A percentile compares a stretch with the other conserved stretches of the same genome.
phyloP scores from a whole-genome alignment of 2,797 vertebrate species.

The Sebastes trivittatus region DNA sequence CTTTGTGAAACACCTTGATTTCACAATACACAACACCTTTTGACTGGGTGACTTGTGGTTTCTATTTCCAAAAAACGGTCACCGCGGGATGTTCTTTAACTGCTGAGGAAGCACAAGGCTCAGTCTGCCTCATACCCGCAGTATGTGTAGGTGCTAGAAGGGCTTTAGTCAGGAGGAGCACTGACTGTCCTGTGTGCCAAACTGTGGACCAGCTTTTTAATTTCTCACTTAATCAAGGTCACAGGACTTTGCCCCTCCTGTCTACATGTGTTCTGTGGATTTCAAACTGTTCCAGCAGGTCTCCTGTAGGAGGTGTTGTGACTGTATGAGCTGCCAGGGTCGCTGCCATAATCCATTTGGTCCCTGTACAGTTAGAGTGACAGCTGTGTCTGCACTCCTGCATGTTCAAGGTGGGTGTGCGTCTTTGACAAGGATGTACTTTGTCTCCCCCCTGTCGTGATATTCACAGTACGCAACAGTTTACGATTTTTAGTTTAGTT shows the following conservation, averaged over 20 bases:
- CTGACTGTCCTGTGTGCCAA: background rate
- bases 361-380: constrained; percentile 10
- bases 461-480: background rate
- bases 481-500: background rate
- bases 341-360: constrained; percentile 21
- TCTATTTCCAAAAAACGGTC: background rate
- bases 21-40: background rate
- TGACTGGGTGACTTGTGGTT: background rate
- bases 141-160: background rate
- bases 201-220: background rate
- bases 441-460: constrained; percentile 8
- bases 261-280: constrained; percentile 14
- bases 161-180: background rate
- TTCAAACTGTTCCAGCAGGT: constrained; percentile 9
- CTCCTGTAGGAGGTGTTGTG: constrained; percentile 10
- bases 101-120: too few relatives aligned
- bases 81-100: too few relatives aligned
- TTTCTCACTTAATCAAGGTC: constrained; percentile 19
- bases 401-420: constrained; percentile 7
- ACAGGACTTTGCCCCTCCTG: background rate
- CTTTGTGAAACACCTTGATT: background rate
- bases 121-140: background rate
- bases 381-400: constrained; percentile 24
- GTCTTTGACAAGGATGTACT: constrained; percentile 26
- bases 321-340: background rate